Conservation (phyloP, 35 echinoderm and acorn worm species). For the Lytechinus variegatus region DNA sequence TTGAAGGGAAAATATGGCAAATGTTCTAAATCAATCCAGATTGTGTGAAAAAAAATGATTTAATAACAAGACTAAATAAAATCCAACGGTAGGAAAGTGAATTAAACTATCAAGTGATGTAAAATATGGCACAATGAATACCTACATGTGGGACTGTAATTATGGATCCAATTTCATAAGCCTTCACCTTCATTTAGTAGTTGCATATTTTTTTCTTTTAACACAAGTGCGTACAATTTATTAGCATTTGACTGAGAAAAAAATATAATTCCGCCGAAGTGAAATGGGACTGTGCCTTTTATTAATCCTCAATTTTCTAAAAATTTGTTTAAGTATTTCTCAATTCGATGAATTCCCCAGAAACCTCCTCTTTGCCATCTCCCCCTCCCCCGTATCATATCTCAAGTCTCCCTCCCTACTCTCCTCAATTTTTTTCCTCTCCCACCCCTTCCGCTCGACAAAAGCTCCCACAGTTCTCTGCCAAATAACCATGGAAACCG, state of each 20-base stretch:
- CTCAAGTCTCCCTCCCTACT: not conserved
- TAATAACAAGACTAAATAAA: not conserved
- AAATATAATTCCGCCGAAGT: too few species aligned
- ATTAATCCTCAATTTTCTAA: too few species aligned
- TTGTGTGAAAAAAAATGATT: not conserved
- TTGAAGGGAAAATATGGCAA: not conserved
- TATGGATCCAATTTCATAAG: not conserved
- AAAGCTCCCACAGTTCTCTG: not conserved
- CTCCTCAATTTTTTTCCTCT: not conserved
- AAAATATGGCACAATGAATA: not conserved
- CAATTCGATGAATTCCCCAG: too few species aligned
- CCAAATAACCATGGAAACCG: constrained; percentile 34
- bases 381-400: not conserved
- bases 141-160: not conserved
- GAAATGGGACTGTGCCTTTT: too few species aligned
- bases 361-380: not conserved
- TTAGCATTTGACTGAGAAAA: too few species aligned
- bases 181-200: not conserved
- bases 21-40: not conserved
- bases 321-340: too few species aligned
- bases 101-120: not conserved
- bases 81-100: not conserved
- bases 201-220: too few species aligned
- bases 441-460: not conserved
- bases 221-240: too few species aligned